Evolutionary conservation across 2,888 invertebrate species (phyloP).

Genomic region (Drosophila nr. perissopoda): DNA sequence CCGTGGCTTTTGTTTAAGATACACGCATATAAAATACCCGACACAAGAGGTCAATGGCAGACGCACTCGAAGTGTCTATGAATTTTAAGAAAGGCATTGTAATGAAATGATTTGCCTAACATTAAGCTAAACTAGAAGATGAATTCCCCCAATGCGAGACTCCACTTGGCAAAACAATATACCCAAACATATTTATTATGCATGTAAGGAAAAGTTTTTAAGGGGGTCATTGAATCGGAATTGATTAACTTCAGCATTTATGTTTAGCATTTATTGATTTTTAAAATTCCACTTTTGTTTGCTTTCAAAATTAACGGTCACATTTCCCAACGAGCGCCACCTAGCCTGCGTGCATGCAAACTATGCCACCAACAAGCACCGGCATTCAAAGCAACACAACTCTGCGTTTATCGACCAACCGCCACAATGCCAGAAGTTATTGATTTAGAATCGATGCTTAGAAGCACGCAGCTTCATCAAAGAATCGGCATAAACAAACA

Average conservation of each 20-base stretch:
- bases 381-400: background rate
- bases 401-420: constrained; percentile 20
- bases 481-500: constrained; percentile 22
- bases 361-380: background rate
- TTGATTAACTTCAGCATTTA: background rate
- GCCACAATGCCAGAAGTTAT: constrained; percentile 12
- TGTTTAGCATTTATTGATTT: background rate
- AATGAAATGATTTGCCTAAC: constrained; percentile 42
- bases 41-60: constrained; percentile 67
- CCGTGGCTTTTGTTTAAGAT: constrained; percentile 59
- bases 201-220: constrained; percentile 4
- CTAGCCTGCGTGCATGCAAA: constrained; percentile 6
- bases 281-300: background rate
- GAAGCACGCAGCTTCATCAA: constrained; percentile 6
- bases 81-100: constrained; percentile 54
- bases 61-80: constrained; percentile 36
- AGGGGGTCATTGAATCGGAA: constrained; percentile 12
- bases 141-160: constrained; percentile 6
- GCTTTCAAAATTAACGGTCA: constrained; percentile 34
- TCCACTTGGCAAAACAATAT: constrained; percentile 15
- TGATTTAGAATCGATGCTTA: constrained; percentile 11
- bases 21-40: constrained; percentile 59
- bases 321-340: constrained; percentile 20
- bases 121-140: constrained; percentile 20
- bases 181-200: constrained; percentile 22